Base-by-base conservation (phyloP, 2,888 invertebrate species). In the Spodoptera picta region DNA sequence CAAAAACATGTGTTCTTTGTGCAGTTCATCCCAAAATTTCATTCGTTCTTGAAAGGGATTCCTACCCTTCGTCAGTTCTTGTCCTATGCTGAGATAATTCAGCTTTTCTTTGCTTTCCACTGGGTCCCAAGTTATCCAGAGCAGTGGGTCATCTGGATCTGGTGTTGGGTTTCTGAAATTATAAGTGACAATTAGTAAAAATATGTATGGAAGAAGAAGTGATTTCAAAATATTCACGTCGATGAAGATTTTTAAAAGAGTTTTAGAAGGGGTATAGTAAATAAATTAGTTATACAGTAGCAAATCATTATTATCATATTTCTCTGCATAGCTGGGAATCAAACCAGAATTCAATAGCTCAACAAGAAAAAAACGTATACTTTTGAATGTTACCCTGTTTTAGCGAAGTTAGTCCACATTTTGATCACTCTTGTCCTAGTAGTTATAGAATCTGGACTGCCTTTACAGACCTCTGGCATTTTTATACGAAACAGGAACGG, bases 401-500 rank as follows among this genome's bases (percentile, higher is more conserved):
- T 94, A 24, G 95, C 94, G 81, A 95, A 95, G 77, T 95, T 95
- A 0, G 94, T 94, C 94, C 95, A 95, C 91, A 95, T 87, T 78
- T 87, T 91, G 4, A 92, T 80, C 45, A 94, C 86, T 81, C 90
- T 87, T 27, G 75, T 87, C 72, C 91, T 88, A 12, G 90, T 92
- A 47, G 73, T 84, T 1, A 90, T 73, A 9, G 92, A 91, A 75
- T 93, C 91, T 49, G 89, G 80, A 69, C 88, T 90, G 12, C 92
- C 92, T 77, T 88, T 89, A 61, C 85, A 88, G 36, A 77, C 63
- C n/a, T 84, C 82, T 7, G 83, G 79, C 55, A 75, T 69, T 77
- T 84, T 88, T 12, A 90, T 82, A 24, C 86, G 81, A 77, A 93
- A 94, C 45, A 95, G 60, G 62, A 92, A 93, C 1, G 92, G 82